Evolutionary conservation across 2,888 invertebrate species (phyloP).

Genomic region (Aphrophora alni): DNA sequence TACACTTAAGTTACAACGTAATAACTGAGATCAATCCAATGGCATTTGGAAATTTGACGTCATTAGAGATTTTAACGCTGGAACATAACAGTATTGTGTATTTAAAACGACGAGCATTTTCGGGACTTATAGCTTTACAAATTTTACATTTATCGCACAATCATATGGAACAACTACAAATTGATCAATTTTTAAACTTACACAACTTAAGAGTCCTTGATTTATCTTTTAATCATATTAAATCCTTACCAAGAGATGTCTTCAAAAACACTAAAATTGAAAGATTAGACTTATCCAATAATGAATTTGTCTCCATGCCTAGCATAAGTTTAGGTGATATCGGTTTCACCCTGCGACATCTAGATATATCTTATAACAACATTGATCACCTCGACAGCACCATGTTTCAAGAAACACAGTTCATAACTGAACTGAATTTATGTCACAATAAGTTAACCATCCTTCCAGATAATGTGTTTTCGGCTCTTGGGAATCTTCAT

Average conservation of each 20-base stretch:
- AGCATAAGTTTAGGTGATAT: slow-evolving; percentile 78
- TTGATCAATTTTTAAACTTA: slow-evolving; percentile 80
- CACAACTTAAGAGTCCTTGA: slow-evolving; percentile 75
- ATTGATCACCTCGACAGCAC: slow-evolving; percentile 88
- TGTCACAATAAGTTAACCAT: slow-evolving; percentile 82
- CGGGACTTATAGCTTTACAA: slow-evolving; percentile 75
- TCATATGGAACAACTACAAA: slow-evolving; percentile 74
- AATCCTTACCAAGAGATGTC: slow-evolving; percentile 76
- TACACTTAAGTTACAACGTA: slow-evolving; percentile 77
- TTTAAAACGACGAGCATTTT: slow-evolving; percentile 77
- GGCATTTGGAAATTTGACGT: slow-evolving; percentile 73
- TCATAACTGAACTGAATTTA: slow-evolving; percentile 77
- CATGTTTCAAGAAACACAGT: slow-evolving; percentile 83
- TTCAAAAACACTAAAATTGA: slow-evolving; percentile 82
- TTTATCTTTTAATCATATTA: slow-evolving; percentile 73
- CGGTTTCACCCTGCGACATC: slow-evolving; percentile 76
- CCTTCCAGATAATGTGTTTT: slow-evolving; percentile 87
- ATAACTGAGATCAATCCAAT: slow-evolving; percentile 73
- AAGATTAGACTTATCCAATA: slow-evolving; percentile 78
- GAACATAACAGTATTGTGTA: slow-evolving; percentile 75
- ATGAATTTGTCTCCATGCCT: slow-evolving; percentile 80
- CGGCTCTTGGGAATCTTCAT: slow-evolving; percentile 77
- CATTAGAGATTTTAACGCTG: slow-evolving; percentile 76
- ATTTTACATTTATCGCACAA: slow-evolving; percentile 81
- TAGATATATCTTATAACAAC: slow-evolving; percentile 79